These are phyloP conservation scores for Ennomos erosarius DNA, from an alignment of 2,888 invertebrate genomes.

Conservation along the genomic window DNA sequence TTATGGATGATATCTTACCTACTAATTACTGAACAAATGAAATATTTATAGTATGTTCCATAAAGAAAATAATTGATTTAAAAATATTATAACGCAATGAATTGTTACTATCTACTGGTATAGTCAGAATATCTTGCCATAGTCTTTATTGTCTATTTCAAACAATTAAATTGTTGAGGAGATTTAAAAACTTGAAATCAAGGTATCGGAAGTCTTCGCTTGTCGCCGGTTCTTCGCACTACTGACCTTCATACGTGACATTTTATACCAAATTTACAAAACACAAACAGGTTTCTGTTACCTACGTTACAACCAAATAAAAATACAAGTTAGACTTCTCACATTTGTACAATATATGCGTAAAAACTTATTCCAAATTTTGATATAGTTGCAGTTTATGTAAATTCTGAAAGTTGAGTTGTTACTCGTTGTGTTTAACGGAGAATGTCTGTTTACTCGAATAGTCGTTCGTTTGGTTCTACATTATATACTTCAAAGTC, in stretches of 20 bases:
- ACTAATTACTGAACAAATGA: too few relatives aligned
- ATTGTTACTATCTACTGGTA: too few relatives aligned
- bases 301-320: constrained; percentile 45
- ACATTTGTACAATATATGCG: constrained; percentile 25
- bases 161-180: too few relatives aligned
- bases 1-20: too few relatives aligned
- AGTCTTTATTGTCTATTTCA: too few relatives aligned
- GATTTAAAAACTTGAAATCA: not conserved
- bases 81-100: too few relatives aligned
- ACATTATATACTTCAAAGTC: constrained; percentile 25
- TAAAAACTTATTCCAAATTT: constrained; percentile 17
- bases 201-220: constrained; percentile 55
- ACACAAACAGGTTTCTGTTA: constrained; percentile 61
- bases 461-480: constrained; percentile 9
- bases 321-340: constrained; percentile 41
- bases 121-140: too few relatives aligned
- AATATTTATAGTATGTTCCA: too few relatives aligned
- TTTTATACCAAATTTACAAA: constrained; percentile 60
- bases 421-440: constrained; percentile 4
- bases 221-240: constrained; percentile 58
- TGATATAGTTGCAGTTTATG: constrained; percentile 13
- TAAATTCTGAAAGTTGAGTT: not conserved
- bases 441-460: constrained; percentile 12
- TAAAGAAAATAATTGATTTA: too few relatives aligned
- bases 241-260: constrained; percentile 65